Evolutionary conservation across 2,113 vertebrate genomes (phyloP).

Genomic region (Sapajus apella): DNA sequence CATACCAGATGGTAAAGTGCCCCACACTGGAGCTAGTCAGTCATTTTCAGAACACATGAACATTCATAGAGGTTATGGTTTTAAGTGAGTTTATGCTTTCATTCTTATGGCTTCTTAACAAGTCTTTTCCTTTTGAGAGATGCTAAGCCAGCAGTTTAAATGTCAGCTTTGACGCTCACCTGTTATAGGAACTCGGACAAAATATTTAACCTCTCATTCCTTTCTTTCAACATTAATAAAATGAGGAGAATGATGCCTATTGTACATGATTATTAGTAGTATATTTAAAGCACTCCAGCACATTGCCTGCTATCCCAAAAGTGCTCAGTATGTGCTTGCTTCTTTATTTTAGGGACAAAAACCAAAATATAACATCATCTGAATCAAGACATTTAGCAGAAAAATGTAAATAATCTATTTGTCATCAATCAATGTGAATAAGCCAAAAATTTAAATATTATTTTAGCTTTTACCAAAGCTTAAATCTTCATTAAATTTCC

Average conservation of each 20-base stretch:
- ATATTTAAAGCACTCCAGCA: neutral
- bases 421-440: neutral
- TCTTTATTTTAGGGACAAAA: neutral
- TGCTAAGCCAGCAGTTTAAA: neutral
- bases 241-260: neutral
- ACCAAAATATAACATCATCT: neutral
- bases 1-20: neutral
- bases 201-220: neutral
- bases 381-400: neutral
- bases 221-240: neutral
- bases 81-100: neutral
- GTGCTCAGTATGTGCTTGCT: neutral
- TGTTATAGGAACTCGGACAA: neutral
- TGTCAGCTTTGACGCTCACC: neutral
- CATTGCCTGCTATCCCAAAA: neutral
- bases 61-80: neutral
- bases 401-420: neutral
- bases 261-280: neutral
- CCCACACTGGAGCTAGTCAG: neutral
- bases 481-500: slow-evolving; percentile 15
- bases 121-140: neutral
- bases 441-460: neutral
- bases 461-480: neutral
- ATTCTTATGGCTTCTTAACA: neutral
- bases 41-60: neutral